These are phyloP conservation scores for Drepanosiphum platanoidis DNA, from an alignment of 2,888 invertebrate genomes.

Conservation along the genomic window DNA sequence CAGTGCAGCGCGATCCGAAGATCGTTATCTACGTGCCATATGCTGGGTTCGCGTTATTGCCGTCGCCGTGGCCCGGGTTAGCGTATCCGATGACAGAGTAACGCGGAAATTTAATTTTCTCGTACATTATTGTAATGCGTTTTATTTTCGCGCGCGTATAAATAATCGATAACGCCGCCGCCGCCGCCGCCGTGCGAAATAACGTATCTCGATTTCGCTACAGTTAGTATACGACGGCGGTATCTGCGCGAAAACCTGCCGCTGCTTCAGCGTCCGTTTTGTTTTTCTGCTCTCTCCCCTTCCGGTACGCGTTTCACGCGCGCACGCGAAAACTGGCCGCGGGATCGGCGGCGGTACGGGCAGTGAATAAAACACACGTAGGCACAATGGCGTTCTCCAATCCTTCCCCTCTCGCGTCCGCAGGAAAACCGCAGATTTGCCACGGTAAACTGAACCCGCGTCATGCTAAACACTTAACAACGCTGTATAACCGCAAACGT, in stretches of 20 bases:
- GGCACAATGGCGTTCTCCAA: slow-evolving; percentile 41
- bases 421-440: slow-evolving; percentile 58
- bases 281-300: not conserved
- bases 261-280: too few species aligned
- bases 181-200: too few species aligned
- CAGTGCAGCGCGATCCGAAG: slow-evolving; percentile 18
- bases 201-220: not conserved
- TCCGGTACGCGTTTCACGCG: not conserved
- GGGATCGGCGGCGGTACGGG: not conserved
- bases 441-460: slow-evolving; percentile 56
- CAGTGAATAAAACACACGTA: slow-evolving; percentile 15
- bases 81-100: slow-evolving; percentile 28
- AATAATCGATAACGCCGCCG: not conserved
- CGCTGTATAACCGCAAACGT: slow-evolving; percentile 47
- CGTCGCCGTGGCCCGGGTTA: not conserved
- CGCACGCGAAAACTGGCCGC: not conserved
- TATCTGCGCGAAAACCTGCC: too few species aligned
- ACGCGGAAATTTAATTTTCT: slow-evolving; percentile 15
- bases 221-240: not conserved
- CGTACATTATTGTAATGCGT: not conserved
- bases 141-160: not conserved
- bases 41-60: slow-evolving; percentile 10
- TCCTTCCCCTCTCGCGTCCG: not conserved
- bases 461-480: slow-evolving; percentile 60
- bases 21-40: slow-evolving; percentile 44